phyloP scores from a whole-genome alignment of 1,140 invertebrate genomes.

The Oppia nitens region DNA sequence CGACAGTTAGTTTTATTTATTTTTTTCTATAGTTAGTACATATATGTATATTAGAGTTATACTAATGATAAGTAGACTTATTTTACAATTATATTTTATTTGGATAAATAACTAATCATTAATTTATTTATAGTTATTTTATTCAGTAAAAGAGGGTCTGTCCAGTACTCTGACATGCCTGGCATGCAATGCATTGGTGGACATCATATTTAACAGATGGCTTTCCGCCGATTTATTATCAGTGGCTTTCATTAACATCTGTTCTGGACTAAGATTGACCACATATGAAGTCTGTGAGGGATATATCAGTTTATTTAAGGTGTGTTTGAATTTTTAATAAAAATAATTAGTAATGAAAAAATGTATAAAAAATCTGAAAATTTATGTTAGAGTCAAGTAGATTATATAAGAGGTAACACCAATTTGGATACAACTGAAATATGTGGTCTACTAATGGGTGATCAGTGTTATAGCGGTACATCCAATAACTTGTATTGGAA shows the following conservation, averaged over 20 bases:
- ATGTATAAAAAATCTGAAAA: too few species aligned
- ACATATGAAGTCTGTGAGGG: conserved; percentile 8
- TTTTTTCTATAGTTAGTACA: too few species aligned
- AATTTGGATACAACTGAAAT: conserved; percentile 7
- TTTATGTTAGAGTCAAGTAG: too few species aligned
- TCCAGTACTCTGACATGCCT: conserved; percentile 6
- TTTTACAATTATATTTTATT: too few species aligned
- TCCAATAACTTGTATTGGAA: conserved; percentile 8
- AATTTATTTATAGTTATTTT: background rate
- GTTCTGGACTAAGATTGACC: background rate
- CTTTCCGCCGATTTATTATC: background rate
- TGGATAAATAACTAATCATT: too few species aligned
- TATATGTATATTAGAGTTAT: too few species aligned
- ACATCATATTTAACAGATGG: background rate
- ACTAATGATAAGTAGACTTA: too few species aligned
- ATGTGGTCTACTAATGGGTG: conserved; percentile 4
- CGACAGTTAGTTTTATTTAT: too few species aligned
- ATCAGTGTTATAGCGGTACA: background rate
- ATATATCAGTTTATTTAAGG: conserved; percentile 2
- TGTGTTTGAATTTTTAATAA: too few species aligned
- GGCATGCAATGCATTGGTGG: background rate
- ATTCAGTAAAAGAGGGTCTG: conserved; percentile 4
- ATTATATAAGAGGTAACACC: conserved; percentile 6
- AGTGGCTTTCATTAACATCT: background rate
- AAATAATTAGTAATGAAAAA: too few species aligned